Evolutionary conservation across 2,113 vertebrate species (phyloP).

Genomic region (Apus apus): DNA sequence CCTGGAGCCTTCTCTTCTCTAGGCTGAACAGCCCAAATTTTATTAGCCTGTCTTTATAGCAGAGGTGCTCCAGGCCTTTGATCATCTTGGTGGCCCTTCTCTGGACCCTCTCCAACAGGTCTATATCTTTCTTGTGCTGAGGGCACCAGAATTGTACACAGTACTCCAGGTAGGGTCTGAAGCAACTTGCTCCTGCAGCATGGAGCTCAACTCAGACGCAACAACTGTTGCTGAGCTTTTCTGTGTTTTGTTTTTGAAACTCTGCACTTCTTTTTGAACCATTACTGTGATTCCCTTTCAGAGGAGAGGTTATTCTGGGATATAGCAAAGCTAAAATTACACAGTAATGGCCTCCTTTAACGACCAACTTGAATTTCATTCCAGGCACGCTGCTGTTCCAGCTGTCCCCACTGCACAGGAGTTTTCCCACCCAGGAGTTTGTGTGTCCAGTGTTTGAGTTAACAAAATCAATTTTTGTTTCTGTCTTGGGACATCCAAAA

Average conservation of each 20-base stretch:
- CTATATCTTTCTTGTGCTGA: no score
- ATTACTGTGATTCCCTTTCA: neutral
- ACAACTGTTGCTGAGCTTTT: neutral
- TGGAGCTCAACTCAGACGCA: neutral
- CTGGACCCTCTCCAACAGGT: no score
- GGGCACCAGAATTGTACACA: no score
- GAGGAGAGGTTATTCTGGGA: neutral
- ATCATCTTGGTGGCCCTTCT: no score
- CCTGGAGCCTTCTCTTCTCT: no score
- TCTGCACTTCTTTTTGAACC: neutral
- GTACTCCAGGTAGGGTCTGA: no score
- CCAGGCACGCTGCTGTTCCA: neutral
- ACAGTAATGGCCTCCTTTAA: neutral
- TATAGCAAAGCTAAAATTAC: neutral
- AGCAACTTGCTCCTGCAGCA: fast-evolving
- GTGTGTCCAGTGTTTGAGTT: neutral
- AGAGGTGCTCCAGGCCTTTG: no score
- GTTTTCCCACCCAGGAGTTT: neutral
- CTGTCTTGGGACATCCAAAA: neutral
- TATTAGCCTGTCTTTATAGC: no score
- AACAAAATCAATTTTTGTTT: neutral
- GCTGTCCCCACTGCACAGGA: neutral
- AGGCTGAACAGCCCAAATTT: no score
- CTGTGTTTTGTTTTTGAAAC: neutral
- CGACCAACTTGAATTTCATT: neutral